These are phyloP conservation scores for Reticulitermes lucifugus DNA, from an alignment of 2,888 invertebrate species.

Conservation along the genomic window DNA sequence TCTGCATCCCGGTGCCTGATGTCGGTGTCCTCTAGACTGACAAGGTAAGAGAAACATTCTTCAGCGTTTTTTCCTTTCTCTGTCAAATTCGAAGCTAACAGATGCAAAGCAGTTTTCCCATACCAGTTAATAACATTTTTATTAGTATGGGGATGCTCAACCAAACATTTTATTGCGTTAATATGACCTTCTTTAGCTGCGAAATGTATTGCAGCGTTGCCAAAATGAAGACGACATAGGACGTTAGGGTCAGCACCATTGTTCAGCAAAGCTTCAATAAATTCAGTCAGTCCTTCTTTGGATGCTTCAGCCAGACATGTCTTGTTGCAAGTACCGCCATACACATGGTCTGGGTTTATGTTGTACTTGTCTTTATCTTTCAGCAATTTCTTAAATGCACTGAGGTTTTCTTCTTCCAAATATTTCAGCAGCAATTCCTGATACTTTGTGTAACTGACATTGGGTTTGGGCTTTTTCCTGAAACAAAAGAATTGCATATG, in stretches of 20 bases:
- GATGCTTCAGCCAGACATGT: slow-evolving; percentile 32
- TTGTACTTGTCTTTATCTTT: not conserved
- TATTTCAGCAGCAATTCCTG: not conserved
- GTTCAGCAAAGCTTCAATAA: slow-evolving; percentile 4
- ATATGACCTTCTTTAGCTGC: slow-evolving; percentile 22
- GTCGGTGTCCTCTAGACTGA: not conserved
- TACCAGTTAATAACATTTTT: not conserved
- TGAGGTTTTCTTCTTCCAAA: not conserved
- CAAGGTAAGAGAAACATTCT: not conserved
- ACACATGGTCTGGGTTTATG: slow-evolving; percentile 12
- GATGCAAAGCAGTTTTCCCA: slow-evolving; percentile 26
- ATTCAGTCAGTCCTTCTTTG: slow-evolving; percentile 23
- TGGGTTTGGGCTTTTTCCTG: not conserved
- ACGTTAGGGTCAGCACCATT: slow-evolving; percentile 33
- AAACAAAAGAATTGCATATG: not conserved
- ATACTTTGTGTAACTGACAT: not conserved
- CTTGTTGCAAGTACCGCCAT: slow-evolving; percentile 36
- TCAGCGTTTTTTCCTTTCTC: not conserved
- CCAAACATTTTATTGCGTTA: slow-evolving; percentile 1
- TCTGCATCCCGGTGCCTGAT: not conserved
- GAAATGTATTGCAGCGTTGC: slow-evolving; percentile 28
- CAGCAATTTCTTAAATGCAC: not conserved
- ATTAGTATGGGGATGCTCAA: not conserved
- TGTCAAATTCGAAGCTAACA: not conserved
- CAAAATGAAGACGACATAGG: not conserved